Evolutionary conservation across 2,797 vertebrate species (phyloP), one percentile per base, ranked within the genome.

Genomic region (Neoniphon sammara): DNA sequence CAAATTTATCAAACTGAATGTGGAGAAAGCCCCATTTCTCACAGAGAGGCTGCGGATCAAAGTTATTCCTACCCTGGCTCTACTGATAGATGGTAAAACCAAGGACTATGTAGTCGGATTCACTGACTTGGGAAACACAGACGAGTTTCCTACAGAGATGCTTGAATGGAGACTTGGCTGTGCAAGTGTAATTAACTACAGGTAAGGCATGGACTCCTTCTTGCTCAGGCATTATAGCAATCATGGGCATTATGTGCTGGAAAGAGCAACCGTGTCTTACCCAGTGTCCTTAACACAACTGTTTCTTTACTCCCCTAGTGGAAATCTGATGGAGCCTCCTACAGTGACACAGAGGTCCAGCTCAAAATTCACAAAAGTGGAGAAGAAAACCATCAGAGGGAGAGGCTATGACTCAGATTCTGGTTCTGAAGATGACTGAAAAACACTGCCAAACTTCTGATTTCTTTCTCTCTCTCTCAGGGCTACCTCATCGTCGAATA

Each of bases 91-190:
- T 1, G 98, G 98, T 2, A 99, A 97, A 89, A 96, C 98, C 5
- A 96, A 96, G 82, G 98, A 99, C 93, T 98, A 96, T 10, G 63
- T 99, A 21, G 95, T 97, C 44, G 98, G 98, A 56, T 99, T 99
- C 86, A 83, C 94, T 58, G 98, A 99, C 85, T 90, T 99, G 0
- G 97, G 98, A 36, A 98, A 98, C 92, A 97, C 97, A 3, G 98
- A 99, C 23, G 97, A 99, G 71, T 99, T 99, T 81, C 70, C 95
- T 54, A 99, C 97, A 66, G 97, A 99, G 88, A 94, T 96, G 78
- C 93, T 99, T 27, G 97, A 98, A 66, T 99, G 98, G 98, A 95
- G 98, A 82, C 92, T 99, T 66, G 97, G 97, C 72, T 98, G 97
- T 83, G 94, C 96, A 36, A 92, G 91, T 0, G 85, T 98, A 53